phyloP scores from a whole-genome alignment of 1,140 invertebrate genomes.

The Penaeus indicus region DNA sequence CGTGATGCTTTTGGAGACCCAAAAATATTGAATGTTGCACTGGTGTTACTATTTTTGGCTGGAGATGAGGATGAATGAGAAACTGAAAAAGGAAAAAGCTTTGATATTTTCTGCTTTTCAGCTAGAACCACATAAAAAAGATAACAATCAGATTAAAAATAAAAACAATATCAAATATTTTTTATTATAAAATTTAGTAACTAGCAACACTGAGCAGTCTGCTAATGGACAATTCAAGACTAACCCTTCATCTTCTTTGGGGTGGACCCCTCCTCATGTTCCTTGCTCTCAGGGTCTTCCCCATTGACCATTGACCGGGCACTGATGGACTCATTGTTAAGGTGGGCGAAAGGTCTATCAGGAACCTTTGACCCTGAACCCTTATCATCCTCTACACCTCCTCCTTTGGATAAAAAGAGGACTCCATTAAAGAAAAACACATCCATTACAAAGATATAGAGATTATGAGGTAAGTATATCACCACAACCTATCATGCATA shows the following conservation, averaged over 20 bases:
- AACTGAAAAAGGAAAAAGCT: conserved; percentile 7
- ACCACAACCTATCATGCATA: no score
- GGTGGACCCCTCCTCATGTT: neutral
- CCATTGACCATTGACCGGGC: conserved; percentile 32
- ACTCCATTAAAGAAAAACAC: conserved; percentile 11
- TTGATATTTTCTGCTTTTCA: no score
- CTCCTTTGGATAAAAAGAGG: conserved; percentile 8
- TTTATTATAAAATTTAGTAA: no score
- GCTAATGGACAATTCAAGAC: neutral
- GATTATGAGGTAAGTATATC: neutral
- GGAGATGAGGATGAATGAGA: neutral
- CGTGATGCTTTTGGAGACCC: conserved; percentile 45
- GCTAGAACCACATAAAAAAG: no score
- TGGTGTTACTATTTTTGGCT: conserved; percentile 39
- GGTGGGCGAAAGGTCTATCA: conserved; percentile 76
- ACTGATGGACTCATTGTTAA: conserved; percentile 67
- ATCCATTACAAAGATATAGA: neutral
- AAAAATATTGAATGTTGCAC: conserved; percentile 54
- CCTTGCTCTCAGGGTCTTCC: conserved; percentile 29
- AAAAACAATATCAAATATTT: no score
- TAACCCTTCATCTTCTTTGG: conserved; percentile 43
- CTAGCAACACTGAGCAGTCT: no score
- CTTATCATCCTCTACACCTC: neutral
- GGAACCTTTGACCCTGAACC: conserved; percentile 65
- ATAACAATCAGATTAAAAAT: no score